A percentile compares a stretch with the other conserved stretches of the same genome.
These are phyloP conservation scores for Dendrophyllia cribrosa DNA, from an alignment of 64 coral and sea anemone species.

Conservation along the genomic window DNA sequence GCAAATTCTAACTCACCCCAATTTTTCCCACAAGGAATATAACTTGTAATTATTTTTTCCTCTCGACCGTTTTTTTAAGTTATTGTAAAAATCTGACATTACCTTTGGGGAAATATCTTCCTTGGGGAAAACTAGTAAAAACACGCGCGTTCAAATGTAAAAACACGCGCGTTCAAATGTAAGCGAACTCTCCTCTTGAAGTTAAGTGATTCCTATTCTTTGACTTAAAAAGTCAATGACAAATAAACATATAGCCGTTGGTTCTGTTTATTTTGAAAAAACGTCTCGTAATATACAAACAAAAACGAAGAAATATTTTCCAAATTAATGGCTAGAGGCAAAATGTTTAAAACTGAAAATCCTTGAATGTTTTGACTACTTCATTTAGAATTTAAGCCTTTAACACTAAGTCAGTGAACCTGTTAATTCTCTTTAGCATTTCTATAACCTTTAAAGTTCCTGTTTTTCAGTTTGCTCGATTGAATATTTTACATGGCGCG, in stretches of 20 bases:
- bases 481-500: neutral
- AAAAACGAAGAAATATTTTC: no score
- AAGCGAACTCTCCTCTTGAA: neutral
- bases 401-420: neutral
- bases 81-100: neutral
- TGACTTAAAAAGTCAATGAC: no score
- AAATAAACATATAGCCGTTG: no score
- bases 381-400: no score
- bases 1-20: neutral
- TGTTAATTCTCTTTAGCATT: neutral
- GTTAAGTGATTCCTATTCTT: no score
- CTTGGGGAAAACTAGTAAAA: neutral
- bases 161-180: neutral
- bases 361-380: no score
- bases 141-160: neutral
- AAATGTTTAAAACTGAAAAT: no score
- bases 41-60: neutral
- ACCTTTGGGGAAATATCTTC: neutral
- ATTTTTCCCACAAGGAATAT: neutral
- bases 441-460: neutral
- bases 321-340: no score
- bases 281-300: no score
- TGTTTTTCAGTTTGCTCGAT: neutral
- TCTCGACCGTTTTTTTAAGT: neutral
- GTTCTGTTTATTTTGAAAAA: no score